phyloP scores from a whole-genome alignment of 2,888 invertebrate species.

The Tanypteryx hageni region DNA sequence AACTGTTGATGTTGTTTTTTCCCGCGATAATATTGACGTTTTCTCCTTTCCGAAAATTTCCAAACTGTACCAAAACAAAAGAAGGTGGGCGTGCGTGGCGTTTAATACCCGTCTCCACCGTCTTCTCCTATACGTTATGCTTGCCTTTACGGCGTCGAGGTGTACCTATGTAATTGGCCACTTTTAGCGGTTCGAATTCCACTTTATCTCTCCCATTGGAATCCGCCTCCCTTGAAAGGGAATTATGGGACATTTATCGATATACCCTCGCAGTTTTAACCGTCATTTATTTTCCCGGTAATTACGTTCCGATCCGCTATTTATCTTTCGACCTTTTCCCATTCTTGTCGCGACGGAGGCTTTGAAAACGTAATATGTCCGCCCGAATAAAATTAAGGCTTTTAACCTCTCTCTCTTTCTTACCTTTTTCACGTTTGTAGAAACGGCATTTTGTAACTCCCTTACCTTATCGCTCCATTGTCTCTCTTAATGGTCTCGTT shows the following conservation, averaged over 20 bases:
- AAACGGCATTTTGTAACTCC: no score
- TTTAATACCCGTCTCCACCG: background rate
- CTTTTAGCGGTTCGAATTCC: background rate
- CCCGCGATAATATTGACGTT: no score
- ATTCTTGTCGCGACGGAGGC: background rate
- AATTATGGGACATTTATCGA: background rate
- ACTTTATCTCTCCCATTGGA: background rate
- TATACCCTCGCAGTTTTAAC: background rate
- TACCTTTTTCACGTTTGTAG: no score
- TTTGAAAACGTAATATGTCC: slow-evolving; percentile 6
- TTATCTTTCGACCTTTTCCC: slow-evolving; percentile 9
- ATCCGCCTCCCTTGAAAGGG: slow-evolving; percentile 12
- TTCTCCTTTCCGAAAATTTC: no score
- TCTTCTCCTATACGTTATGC: slow-evolving; percentile 10
- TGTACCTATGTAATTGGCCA: slow-evolving; percentile 5
- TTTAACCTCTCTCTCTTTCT: no score
- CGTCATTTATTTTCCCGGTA: background rate
- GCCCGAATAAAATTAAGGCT: no score
- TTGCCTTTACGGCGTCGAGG: background rate
- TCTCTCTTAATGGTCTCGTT: no score
- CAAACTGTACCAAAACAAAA: no score
- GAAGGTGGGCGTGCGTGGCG: no score
- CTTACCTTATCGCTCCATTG: no score
- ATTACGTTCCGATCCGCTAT: slow-evolving; percentile 18
- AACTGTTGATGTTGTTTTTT: no score